phyloP scores from a whole-genome alignment of 2,888 invertebrate species.

The Nomada fucata region DNA sequence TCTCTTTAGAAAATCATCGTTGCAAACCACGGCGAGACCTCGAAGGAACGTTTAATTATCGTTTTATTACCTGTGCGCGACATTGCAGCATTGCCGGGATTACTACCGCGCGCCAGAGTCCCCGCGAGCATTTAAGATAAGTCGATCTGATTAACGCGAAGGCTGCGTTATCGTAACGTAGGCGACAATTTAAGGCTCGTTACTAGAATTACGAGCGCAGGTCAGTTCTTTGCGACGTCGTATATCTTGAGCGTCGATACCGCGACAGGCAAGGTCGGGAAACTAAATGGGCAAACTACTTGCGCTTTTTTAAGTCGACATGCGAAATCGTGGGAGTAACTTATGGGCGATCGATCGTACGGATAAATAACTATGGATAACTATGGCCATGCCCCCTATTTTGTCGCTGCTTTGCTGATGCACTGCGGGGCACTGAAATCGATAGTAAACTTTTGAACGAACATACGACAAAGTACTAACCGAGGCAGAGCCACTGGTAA shows the following conservation, averaged over 20 bases:
- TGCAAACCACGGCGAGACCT: too few species aligned
- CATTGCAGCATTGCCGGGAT: too few species aligned
- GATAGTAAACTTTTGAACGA: neutral
- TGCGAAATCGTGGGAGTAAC: slow-evolving; percentile 3
- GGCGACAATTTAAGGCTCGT: slow-evolving; percentile 31
- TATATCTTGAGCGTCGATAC: slow-evolving; percentile 34
- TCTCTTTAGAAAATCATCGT: too few species aligned
- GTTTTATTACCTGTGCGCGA: too few species aligned
- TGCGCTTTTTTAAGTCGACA: slow-evolving; percentile 4
- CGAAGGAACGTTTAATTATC: too few species aligned
- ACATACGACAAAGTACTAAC: slow-evolving; percentile 63
- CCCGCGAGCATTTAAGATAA: neutral
- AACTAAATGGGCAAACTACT: neutral
- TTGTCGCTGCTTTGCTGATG: neutral
- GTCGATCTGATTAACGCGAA: neutral
- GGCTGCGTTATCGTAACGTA: neutral
- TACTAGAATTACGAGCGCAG: neutral
- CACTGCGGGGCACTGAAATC: neutral
- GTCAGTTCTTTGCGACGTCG: neutral
- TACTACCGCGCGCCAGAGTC: too few species aligned
- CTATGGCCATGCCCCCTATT: neutral
- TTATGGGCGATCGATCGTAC: slow-evolving; percentile 25
- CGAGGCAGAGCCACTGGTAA: slow-evolving; percentile 89
- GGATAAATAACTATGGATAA: neutral
- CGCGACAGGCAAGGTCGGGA: slow-evolving; percentile 22